A percentile compares a stretch with the other conserved stretches of the same genome.
Conservation (phyloP, 1,140 invertebrate species). For the Calosoma granatense region DNA sequence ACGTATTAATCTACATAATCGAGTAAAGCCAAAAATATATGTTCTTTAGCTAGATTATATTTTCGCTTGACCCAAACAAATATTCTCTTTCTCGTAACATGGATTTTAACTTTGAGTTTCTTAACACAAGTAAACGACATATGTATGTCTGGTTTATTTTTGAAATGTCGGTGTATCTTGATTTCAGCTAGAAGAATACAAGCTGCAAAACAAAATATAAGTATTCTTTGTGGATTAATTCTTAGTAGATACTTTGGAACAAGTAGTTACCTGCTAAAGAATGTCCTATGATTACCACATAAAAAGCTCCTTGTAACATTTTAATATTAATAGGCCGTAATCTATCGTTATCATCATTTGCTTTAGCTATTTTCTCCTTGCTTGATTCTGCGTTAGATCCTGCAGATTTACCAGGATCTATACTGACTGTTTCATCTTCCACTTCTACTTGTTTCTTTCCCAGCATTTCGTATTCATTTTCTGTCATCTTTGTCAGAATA, state of each 20-base stretch:
- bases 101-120: neutral
- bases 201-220: too few relatives aligned
- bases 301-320: conserved; percentile 57
- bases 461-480: conserved; percentile 54
- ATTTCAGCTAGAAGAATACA: neutral
- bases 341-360: conserved; percentile 29
- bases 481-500: conserved; percentile 58
- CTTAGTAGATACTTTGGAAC: too few relatives aligned
- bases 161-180: neutral
- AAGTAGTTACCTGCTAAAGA: conserved; percentile 41
- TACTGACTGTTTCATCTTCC: conserved; percentile 32
- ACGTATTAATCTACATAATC: conserved; percentile 9
- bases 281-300: conserved; percentile 48
- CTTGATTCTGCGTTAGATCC: conserved; percentile 26
- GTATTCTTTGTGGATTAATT: too few relatives aligned
- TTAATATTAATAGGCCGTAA: conserved; percentile 49
- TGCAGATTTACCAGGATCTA: conserved; percentile 25
- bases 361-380: conserved; percentile 21
- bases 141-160: neutral
- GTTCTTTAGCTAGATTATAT: neutral
- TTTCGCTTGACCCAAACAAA: neutral
- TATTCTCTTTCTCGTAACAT: neutral
- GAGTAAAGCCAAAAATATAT: neutral
- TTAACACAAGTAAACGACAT: neutral
- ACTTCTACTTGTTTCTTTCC: conserved; percentile 40